A percentile compares a stretch with the other conserved stretches of the same genome.
These are phyloP conservation scores for Pycnomerus fuliginosus DNA, from an alignment of 2,888 invertebrate genomes.

Conservation along the genomic window DNA sequence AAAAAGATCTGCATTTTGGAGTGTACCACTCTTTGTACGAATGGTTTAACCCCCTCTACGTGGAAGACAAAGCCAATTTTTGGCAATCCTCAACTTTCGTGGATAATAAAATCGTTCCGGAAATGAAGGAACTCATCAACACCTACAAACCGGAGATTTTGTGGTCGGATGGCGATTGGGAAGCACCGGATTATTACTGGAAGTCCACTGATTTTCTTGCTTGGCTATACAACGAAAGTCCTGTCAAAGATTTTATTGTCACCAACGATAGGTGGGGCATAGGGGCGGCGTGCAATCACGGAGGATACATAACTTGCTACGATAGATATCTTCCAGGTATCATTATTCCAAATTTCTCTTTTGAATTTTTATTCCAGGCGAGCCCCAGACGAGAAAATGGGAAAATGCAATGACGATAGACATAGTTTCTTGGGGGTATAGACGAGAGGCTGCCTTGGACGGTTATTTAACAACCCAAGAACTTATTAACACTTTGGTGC, in stretches of 20 bases:
- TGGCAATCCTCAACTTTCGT: constrained; percentile 67
- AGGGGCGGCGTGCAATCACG: constrained; percentile 78
- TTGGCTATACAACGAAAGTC: constrained; percentile 93
- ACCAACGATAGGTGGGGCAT: constrained; percentile 94
- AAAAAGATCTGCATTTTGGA: constrained; percentile 68
- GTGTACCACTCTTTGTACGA: constrained; percentile 82
- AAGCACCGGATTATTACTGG: constrained; percentile 79
- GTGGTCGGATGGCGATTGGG: constrained; percentile 96
- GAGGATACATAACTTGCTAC: constrained; percentile 82
- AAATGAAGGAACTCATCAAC: constrained; percentile 72
- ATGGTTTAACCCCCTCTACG: constrained; percentile 81
- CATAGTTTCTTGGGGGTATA: constrained; percentile 78
- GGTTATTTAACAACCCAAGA: constrained; percentile 68
- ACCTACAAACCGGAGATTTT: constrained; percentile 72
- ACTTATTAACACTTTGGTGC: constrained; percentile 66
- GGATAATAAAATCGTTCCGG: constrained; percentile 70
- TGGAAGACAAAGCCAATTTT: constrained; percentile 64
- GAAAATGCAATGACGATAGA: constrained; percentile 94
- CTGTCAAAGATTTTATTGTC: constrained; percentile 83
- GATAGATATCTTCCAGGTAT: constrained; percentile 83
- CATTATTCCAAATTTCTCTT: no score
- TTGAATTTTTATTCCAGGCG: constrained; percentile 1
- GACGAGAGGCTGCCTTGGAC: constrained; percentile 65
- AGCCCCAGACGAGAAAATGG: constrained; percentile 71
- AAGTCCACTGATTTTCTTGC: constrained; percentile 79